Percentiles rank a stretch among this genome's conserved stretches.
Conservation (phyloP, 2,888 invertebrate genomes). For the Lacanobia wlatinum region DNA sequence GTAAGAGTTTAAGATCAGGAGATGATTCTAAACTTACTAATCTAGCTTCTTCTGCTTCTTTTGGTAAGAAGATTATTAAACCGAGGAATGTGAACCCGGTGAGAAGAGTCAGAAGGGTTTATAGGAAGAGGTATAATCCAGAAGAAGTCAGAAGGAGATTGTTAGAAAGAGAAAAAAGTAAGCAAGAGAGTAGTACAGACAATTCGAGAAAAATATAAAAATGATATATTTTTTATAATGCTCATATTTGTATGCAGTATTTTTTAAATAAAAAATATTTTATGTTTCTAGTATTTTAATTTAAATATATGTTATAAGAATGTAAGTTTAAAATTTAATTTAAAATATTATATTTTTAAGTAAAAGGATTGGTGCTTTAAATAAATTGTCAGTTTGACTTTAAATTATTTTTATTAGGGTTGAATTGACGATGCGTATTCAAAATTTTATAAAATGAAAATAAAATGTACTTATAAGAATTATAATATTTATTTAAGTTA, state of each 20-base stretch:
- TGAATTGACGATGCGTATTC: slow-evolving; percentile 83
- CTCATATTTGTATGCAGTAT: slow-evolving; percentile 28
- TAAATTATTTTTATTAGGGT: slow-evolving; percentile 79
- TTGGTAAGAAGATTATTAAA: slow-evolving; percentile 79
- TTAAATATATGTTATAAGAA: slow-evolving; percentile 1
- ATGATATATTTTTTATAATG: slow-evolving; percentile 4
- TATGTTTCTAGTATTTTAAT: background rate
- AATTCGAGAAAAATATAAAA: slow-evolving; percentile 42
- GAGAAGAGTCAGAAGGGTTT: slow-evolving; percentile 85
- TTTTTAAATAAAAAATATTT: slow-evolving; percentile 16
- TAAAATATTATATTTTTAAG: slow-evolving; percentile 25
- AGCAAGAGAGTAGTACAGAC: slow-evolving; percentile 67
- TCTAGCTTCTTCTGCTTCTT: slow-evolving; percentile 73
- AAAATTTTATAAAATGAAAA: slow-evolving; percentile 39
- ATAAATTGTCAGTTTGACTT: slow-evolving; percentile 86
- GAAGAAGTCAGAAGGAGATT: slow-evolving; percentile 88
- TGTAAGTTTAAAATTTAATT: slow-evolving; percentile 13
- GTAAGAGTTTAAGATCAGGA: slow-evolving; percentile 66
- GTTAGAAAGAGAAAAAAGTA: slow-evolving; percentile 84
- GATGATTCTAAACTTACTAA: slow-evolving; percentile 74
- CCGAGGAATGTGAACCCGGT: slow-evolving; percentile 84
- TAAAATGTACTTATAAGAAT: background rate
- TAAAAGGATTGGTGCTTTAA: slow-evolving; percentile 60
- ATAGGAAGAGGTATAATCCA: slow-evolving; percentile 88
- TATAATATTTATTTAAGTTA: slow-evolving; percentile 2